phyloP scores from a whole-genome alignment of 1,140 invertebrate genomes.

The Coptotermes formosanus region DNA sequence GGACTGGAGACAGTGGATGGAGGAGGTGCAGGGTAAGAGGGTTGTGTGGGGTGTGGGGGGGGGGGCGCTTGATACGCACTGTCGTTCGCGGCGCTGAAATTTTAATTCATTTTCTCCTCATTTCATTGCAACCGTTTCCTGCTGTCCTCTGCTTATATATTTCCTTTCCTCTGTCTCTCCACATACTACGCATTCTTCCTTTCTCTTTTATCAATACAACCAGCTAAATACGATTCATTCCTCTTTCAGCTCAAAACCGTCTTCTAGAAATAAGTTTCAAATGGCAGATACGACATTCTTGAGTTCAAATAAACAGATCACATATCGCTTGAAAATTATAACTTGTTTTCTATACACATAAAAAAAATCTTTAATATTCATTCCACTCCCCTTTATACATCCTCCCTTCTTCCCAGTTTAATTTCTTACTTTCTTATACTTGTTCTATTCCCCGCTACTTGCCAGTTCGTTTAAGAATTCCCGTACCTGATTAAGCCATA shows the following conservation, averaged over 20 bases:
- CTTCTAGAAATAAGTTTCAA: too few species aligned
- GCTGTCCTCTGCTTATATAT: conserved; percentile 14
- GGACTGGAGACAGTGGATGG: neutral
- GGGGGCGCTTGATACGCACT: conserved; percentile 18
- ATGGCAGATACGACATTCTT: neutral
- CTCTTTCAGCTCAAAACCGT: neutral
- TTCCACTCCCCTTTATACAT: neutral
- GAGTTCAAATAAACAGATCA: neutral
- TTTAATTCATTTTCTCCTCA: conserved; percentile 33
- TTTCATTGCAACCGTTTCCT: conserved; percentile 9
- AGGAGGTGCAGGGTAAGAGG: neutral
- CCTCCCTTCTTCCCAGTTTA: neutral
- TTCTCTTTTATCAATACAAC: neutral
- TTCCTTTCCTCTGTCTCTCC: neutral
- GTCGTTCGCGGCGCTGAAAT: conserved; percentile 34
- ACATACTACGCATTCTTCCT: neutral
- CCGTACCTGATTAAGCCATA: neutral
- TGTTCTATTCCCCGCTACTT: neutral
- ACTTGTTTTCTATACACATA: neutral
- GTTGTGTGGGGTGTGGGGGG: neutral
- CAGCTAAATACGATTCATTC: neutral
- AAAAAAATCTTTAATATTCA: conserved; percentile 8
- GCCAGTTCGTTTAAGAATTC: conserved; percentile 8
- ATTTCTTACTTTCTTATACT: conserved; percentile 21
- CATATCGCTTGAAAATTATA: conserved; percentile 1